Conservation (phyloP, 2,797 vertebrate species). For the Varecia variegata region DNA sequence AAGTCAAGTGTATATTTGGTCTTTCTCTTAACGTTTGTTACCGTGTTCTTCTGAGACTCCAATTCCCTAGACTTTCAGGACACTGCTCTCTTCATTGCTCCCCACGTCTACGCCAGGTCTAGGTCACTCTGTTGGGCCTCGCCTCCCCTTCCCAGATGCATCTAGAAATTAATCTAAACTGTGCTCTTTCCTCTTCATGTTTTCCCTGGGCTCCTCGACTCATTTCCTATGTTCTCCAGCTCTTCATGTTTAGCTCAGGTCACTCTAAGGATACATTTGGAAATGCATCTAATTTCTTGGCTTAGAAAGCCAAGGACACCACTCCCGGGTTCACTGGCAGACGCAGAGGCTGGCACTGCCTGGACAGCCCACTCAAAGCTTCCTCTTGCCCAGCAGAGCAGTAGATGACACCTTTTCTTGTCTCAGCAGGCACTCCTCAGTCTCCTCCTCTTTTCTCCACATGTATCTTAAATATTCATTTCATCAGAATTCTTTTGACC, state of each 20-base stretch:
- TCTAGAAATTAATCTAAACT: not conserved
- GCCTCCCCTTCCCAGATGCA: not conserved
- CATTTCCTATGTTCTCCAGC: not conserved
- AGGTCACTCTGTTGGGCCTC: not conserved
- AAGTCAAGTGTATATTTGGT: not conserved
- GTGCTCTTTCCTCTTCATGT: not conserved
- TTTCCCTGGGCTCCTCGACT: not conserved
- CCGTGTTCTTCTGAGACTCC: not conserved
- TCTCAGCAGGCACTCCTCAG: not conserved
- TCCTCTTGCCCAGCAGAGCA: not conserved
- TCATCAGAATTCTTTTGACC: not conserved
- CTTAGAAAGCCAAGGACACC: not conserved
- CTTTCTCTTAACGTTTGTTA: not conserved
- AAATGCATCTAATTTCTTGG: not conserved
- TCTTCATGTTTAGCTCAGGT: not conserved
- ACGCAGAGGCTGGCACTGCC: not conserved
- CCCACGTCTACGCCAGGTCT: not conserved
- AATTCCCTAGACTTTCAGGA: not conserved
- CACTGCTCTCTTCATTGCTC: not conserved
- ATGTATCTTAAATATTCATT: not conserved
- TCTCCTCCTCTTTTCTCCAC: not conserved
- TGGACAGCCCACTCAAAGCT: not conserved
- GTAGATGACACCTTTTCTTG: not conserved
- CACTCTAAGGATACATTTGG: not conserved
- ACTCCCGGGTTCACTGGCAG: not conserved